A percentile compares a stretch with the other conserved stretches of the same genome.
These are phyloP conservation scores for Chaetura pelagica DNA, from an alignment of 2,113 vertebrate genomes.

Conservation along the genomic window DNA sequence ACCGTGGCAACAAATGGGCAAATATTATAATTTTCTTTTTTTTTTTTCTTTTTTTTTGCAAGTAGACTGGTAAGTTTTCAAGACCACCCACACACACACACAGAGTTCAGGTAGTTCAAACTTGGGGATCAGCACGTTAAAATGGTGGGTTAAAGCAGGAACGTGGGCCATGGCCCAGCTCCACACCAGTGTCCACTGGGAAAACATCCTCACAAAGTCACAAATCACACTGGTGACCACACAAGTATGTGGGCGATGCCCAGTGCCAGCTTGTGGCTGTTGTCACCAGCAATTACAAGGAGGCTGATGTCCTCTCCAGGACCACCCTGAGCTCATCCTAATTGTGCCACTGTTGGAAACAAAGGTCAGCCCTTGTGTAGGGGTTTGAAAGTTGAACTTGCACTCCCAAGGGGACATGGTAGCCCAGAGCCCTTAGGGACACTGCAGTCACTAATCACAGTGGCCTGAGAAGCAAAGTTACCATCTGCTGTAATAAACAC, in stretches of 20 bases:
- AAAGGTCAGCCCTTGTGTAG: neutral
- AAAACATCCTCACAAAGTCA: neutral
- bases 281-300: neutral
- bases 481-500: neutral
- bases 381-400: neutral
- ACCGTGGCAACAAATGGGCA: constrained; percentile 42
- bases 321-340: neutral
- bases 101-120: neutral
- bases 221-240: neutral
- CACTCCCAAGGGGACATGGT: neutral
- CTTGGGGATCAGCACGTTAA: neutral
- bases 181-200: neutral
- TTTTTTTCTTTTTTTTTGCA: neutral
- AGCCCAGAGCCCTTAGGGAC: neutral
- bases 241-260: neutral
- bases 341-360: neutral
- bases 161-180: neutral
- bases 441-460: neutral
- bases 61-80: constrained; percentile 13
- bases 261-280: neutral
- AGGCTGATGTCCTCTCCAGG: neutral
- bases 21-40: neutral
- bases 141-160: neutral
- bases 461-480: neutral
- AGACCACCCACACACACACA: constrained; percentile 16